Evolutionary conservation across 2,113 vertebrate species (phyloP), one percentile per base, ranked within the genome.

Genomic region (Stictonetta naevosa): DNA sequence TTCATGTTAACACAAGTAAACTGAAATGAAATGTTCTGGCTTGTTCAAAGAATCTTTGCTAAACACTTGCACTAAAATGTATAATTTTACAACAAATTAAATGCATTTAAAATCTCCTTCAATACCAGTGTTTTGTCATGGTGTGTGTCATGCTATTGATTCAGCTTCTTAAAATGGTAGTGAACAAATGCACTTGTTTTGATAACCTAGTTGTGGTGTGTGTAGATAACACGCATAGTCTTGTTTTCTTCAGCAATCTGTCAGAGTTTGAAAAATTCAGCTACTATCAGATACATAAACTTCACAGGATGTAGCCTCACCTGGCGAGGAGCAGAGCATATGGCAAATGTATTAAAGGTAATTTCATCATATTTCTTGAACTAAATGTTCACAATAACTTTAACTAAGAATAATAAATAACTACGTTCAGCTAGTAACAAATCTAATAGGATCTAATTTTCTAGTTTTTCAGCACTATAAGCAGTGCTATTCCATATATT

Each of bases 261-360:
- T 97, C 99, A 99, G 96, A 99, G 98, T 95, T 97, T 99, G 73
- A 99, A 99, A 96, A 99, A 99, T 94, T 99, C 98, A 26, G 14
- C 97, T 83, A 97, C 95, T 73, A 98, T 99, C 96, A 99, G 96
- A 98, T 98, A 92, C 6, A 87, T 99, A 75, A 98, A 99, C 97
- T 99, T 99, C 92, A 98, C 98, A 4, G 98, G 98, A 63, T 99
- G 99, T 97, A 98, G 97, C 97, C 97, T 99, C 55, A 99, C 99
- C 1, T 99, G 99, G 99, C 98, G 98, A 92, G 99, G 99, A 66
- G 99, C 99, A 31, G 98, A 99, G 96, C 98, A 99, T 80, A 97
- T 99, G 96, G 98, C 98, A 78, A 99, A 97, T 96, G 98, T 99
- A 90, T 98, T 99, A 93, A 99, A 99, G 99, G 99, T 99, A 96